Conservation (phyloP, 2,888 invertebrate genomes). For the Dryadula phaetusa region DNA sequence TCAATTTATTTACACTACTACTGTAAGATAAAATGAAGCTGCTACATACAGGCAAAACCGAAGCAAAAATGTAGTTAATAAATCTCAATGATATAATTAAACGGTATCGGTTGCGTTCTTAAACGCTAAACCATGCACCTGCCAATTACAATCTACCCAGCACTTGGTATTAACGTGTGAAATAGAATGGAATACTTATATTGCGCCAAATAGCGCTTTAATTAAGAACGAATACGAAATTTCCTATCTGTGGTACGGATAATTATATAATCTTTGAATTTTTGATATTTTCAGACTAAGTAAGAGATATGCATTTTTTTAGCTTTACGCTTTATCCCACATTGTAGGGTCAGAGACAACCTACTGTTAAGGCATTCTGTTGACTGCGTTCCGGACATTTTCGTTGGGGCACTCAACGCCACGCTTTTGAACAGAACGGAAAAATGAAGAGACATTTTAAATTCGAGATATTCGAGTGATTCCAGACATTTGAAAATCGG, state of each 20-base stretch:
- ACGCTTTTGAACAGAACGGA: no score
- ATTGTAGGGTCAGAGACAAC: no score
- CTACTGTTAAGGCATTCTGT: no score
- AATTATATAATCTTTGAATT: background rate
- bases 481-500: no score
- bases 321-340: no score
- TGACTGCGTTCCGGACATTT: no score
- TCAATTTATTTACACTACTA: no score
- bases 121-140: conserved; percentile 17
- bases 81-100: conserved; percentile 1
- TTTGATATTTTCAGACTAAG: background rate
- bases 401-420: no score
- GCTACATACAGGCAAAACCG: background rate
- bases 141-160: conserved; percentile 6
- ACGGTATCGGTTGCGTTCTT: background rate
- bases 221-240: conserved; percentile 1
- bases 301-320: no score
- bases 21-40: no score
- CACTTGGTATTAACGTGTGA: conserved; percentile 4
- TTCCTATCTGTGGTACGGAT: background rate
- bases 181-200: background rate
- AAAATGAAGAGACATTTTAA: no score
- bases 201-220: background rate
- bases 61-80: background rate
- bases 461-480: no score